Conservation (phyloP, 2,113 vertebrate genomes). For the Lepus europaeus region DNA sequence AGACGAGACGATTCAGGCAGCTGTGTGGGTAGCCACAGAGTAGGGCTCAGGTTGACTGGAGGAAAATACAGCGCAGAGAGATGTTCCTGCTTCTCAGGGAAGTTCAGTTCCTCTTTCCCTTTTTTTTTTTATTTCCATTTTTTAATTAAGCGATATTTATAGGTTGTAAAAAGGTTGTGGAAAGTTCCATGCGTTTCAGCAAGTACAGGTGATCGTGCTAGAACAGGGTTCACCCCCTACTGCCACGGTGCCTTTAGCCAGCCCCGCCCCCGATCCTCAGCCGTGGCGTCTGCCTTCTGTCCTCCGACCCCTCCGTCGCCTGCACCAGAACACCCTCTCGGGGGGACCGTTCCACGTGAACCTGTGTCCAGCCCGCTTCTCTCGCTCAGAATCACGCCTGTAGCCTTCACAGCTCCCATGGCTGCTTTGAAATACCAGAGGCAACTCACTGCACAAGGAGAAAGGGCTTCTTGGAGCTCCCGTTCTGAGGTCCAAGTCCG, state of each 20-base stretch:
- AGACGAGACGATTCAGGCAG: neutral
- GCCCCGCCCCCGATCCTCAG: neutral
- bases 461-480: no score
- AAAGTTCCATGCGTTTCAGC: neutral
- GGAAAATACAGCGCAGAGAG: neutral
- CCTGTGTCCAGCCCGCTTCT: neutral
- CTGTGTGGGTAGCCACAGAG: neutral
- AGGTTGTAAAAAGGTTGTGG: neutral
- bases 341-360: neutral
- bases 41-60: neutral
- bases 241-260: no score
- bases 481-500: no score
- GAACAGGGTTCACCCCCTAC: no score
- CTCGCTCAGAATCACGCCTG: neutral
- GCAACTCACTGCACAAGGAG: no score
- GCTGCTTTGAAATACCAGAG: no score
- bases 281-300: neutral
- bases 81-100: neutral
- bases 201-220: neutral
- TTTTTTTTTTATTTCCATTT: neutral
- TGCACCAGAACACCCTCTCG: neutral
- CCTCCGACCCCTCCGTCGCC: neutral
- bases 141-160: neutral
- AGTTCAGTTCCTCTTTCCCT: neutral
- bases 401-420: no score